Conservation (phyloP, 1,140 invertebrate genomes). For the Drosophila tristis region DNA sequence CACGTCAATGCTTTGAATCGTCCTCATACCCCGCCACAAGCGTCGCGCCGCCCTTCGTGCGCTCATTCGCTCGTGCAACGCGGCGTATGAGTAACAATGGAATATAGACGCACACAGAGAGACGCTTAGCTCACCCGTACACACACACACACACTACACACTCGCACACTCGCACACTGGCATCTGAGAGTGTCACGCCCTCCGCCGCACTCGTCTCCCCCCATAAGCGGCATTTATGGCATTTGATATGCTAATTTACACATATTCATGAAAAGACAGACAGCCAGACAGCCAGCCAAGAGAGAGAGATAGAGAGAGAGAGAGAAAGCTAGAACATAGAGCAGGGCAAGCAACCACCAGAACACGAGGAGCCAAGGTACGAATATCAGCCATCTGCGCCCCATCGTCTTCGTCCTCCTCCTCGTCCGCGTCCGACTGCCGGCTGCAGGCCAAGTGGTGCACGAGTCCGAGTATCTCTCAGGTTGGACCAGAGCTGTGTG, state of each 20-base stretch:
- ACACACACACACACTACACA: not conserved
- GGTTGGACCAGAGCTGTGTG: conserved; percentile 24
- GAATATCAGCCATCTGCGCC: conserved; percentile 27
- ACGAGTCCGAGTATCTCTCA: conserved; percentile 42
- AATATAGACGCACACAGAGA: conserved; percentile 39
- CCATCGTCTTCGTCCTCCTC: conserved; percentile 14
- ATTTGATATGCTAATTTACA: conserved; percentile 82
- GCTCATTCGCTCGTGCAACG: conserved; percentile 75
- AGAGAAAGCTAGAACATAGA: conserved; percentile 21
- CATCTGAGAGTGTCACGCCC: conserved; percentile 6
- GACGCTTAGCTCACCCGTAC: conserved; percentile 12
- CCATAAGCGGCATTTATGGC: conserved; percentile 65
- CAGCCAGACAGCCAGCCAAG: conserved; percentile 20
- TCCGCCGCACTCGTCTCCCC: conserved; percentile 3
- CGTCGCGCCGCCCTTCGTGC: conserved; percentile 69
- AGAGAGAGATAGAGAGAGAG: conserved; percentile 10
- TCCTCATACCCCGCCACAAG: conserved; percentile 18
- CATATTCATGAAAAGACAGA: conserved; percentile 48
- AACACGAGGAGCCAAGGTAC: conserved; percentile 29
- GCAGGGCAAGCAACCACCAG: conserved; percentile 56
- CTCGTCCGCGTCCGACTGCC: conserved; percentile 21
- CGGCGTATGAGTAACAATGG: conserved; percentile 76
- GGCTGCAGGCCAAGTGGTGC: conserved; percentile 49
- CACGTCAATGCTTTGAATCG: too few species aligned
- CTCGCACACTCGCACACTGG: not conserved